Evolutionary conservation across 2,797 vertebrate genomes (phyloP).

Genomic region (Gadopsis bispinosus): DNA sequence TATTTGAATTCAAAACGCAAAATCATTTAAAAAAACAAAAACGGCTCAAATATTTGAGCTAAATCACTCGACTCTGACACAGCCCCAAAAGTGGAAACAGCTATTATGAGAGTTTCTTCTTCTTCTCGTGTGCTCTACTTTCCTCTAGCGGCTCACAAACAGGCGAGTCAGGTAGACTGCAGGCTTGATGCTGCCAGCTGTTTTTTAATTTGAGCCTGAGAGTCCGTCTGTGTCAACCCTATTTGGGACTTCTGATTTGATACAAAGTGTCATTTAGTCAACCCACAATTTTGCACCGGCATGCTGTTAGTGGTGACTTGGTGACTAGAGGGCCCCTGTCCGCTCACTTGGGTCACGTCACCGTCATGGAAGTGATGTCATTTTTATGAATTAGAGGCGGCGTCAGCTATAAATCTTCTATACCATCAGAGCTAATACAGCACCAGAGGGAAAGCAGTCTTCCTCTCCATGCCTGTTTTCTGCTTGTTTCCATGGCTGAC

Average conservation of each 20-base stretch:
- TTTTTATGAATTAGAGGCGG: slow-evolving; percentile 34
- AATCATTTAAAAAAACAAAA: background rate
- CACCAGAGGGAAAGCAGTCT: slow-evolving; percentile 11
- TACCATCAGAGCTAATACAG: slow-evolving; percentile 26
- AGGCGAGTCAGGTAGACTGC: background rate
- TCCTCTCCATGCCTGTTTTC: slow-evolving; percentile 43
- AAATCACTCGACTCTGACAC: background rate
- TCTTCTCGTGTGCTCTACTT: background rate
- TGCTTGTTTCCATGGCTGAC: slow-evolving; percentile 31
- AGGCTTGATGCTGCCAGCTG: slow-evolving; percentile 1
- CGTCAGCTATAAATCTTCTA: slow-evolving; percentile 35
- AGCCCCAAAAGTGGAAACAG: slow-evolving; percentile 3
- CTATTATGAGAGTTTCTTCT: background rate
- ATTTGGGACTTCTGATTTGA: slow-evolving; percentile 24
- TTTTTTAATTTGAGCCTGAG: background rate
- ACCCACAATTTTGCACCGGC: slow-evolving; percentile 31
- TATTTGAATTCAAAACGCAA: slow-evolving; percentile 1
- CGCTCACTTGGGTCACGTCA: slow-evolving; percentile 32
- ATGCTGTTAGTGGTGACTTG: slow-evolving; percentile 44
- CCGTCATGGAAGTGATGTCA: slow-evolving; percentile 46
- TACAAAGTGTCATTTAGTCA: slow-evolving; percentile 36
- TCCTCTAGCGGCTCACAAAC: background rate
- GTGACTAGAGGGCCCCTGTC: background rate
- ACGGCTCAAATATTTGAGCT: background rate
- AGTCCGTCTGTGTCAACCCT: background rate